Base-by-base conservation (phyloP, 2,797 vertebrate genomes). In the Picus viridis region DNA sequence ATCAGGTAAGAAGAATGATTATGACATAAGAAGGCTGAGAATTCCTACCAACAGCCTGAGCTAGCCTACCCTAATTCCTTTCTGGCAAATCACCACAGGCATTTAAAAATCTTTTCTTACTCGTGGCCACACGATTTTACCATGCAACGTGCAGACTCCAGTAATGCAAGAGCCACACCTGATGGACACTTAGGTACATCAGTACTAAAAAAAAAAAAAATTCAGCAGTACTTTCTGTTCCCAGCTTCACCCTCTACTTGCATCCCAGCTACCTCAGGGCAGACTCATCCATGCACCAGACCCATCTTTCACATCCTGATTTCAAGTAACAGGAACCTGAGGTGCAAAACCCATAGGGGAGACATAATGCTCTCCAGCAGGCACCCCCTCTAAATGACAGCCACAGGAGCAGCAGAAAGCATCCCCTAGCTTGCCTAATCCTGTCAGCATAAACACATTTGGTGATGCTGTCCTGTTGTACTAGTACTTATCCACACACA, bases 141-240 rank as follows among this genome's bases (percentile, higher is more conserved):
- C 68, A 29, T 30, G 27, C 27, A 59, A 30, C n/a, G 3, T 6
- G n/a, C 77, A 90, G 36, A 32, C 36, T 57, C 49, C 39, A 59
- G 65, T 59, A 74, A 91, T 3, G 56, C 72, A 72, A 94, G 86
- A 93, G 90, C 83, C 81, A 85, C 72, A 84, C 43, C 83, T 84
- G 57, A 77, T 36, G 83, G 88, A 88, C 77, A 53, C 51, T 83
- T n/a, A 2, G 2, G 6, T 83, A 51, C 27, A 56, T 27, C 11
- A 49, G 0, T 14, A 47, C 24, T 51, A 32, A 41, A 68, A 43
- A 63, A 62, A 43, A 63, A 62, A 53, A 53, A 14, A 14, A 12
- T 0, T 29, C 61, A 65, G 14, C 54, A 57, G 15, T 10, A 59
- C 10, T 49, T 67, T 65, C 58, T 29, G 19, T 43, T 87, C 36